A percentile compares a stretch with the other conserved stretches of the same genome.
These are phyloP conservation scores for Atrina japonica DNA, from an alignment of 2,888 invertebrate species.

Conservation along the genomic window DNA sequence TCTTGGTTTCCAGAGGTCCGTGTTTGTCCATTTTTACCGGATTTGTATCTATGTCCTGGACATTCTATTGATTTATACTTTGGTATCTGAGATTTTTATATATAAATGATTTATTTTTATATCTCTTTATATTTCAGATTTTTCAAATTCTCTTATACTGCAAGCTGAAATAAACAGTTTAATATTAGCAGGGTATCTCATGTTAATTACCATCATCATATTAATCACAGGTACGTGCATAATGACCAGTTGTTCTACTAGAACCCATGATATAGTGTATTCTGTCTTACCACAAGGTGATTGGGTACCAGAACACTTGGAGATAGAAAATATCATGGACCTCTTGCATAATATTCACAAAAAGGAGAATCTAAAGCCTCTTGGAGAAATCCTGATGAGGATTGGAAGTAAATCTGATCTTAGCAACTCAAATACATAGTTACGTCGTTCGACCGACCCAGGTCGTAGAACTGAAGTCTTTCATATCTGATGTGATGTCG, in stretches of 20 bases:
- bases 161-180: constrained; percentile 23
- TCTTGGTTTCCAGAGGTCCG: no score
- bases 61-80: no score
- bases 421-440: no score
- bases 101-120: no score
- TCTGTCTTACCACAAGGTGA: constrained; percentile 22
- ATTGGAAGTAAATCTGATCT: no score
- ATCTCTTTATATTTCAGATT: constrained; percentile 13
- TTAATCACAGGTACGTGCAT: constrained; percentile 27
- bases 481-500: no score
- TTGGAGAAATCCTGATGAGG: neutral
- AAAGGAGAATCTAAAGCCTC: constrained; percentile 8
- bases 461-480: no score
- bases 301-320: constrained; percentile 26
- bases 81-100: no score
- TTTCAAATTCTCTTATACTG: constrained; percentile 25
- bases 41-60: no score
- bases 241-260: constrained; percentile 19
- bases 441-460: no score
- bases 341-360: constrained; percentile 23
- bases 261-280: constrained; percentile 11
- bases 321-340: constrained; percentile 20
- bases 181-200: constrained; percentile 12
- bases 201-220: constrained; percentile 25
- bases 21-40: no score